Percentiles rank a stretch among this genome's conserved stretches.
These are phyloP conservation scores for Arge pagana DNA, from an alignment of 2,888 invertebrate species.

Conservation along the genomic window DNA sequence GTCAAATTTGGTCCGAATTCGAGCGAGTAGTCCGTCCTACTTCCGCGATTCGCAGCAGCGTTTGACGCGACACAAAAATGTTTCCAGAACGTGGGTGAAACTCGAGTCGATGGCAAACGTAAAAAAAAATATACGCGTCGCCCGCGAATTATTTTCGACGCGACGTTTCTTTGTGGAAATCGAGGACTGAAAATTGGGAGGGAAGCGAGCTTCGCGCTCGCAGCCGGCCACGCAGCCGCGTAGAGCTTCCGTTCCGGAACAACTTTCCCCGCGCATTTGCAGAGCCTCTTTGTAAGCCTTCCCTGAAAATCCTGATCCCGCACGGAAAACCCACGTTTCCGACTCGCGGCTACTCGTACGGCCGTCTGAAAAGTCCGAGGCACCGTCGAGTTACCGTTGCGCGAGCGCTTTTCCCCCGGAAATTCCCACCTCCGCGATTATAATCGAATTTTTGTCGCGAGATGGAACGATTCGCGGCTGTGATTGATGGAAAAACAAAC, in stretches of 20 bases:
- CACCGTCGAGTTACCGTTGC: too few relatives aligned
- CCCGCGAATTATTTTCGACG: background rate
- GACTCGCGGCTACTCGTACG: background rate
- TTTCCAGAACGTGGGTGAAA: background rate
- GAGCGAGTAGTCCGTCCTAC: too few relatives aligned
- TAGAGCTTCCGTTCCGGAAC: background rate
- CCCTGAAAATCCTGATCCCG: slow-evolving; percentile 5
- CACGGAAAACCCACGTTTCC: slow-evolving; percentile 1
- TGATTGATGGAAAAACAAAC: too few relatives aligned
- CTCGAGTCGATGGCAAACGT: background rate
- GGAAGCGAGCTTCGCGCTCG: too few relatives aligned
- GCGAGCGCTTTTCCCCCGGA: too few relatives aligned
- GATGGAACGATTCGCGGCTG: too few relatives aligned
- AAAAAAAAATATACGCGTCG: background rate
- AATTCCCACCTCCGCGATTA: too few relatives aligned
- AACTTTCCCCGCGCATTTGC: background rate
- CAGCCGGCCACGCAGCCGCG: too few relatives aligned
- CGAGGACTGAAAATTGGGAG: too few relatives aligned
- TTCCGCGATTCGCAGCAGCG: slow-evolving; percentile 10
- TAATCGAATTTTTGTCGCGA: too few relatives aligned
- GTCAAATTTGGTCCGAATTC: too few relatives aligned
- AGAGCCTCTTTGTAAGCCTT: slow-evolving; percentile 1
- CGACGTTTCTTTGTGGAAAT: slow-evolving; percentile 1
- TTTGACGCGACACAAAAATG: slow-evolving; percentile 3
- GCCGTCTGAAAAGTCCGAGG: too few relatives aligned